Conservation (phyloP, 2,797 vertebrate species). For the Scarus forsteni region DNA sequence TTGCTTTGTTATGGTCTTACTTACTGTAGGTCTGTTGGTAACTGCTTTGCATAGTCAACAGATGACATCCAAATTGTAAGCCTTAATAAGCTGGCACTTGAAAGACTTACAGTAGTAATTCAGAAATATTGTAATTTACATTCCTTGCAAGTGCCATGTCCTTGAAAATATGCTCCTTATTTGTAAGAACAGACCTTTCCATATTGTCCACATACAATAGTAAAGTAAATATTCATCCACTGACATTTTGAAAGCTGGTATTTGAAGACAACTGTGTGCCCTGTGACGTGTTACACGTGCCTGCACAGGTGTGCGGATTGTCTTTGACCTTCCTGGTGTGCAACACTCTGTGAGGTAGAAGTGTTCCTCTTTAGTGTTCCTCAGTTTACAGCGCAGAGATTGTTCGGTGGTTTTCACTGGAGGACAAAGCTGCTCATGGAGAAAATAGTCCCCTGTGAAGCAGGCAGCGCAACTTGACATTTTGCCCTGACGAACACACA, state of each 20-base stretch:
- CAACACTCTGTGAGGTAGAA: slow-evolving; percentile 71
- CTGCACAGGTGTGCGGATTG: slow-evolving; percentile 35
- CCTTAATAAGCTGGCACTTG: slow-evolving; percentile 33
- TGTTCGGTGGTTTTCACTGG: slow-evolving; percentile 52
- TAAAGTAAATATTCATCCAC: slow-evolving; percentile 9
- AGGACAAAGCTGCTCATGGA: slow-evolving; percentile 74
- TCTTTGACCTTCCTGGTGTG: slow-evolving; percentile 67
- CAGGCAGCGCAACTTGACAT: slow-evolving; percentile 50
- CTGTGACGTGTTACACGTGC: slow-evolving; percentile 7
- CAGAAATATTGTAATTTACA: background rate
- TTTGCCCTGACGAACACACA: slow-evolving; percentile 31
- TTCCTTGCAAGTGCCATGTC: slow-evolving; percentile 5
- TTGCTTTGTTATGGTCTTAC: slow-evolving; percentile 8
- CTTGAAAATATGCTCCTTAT: slow-evolving; percentile 7
- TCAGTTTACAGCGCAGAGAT: slow-evolving; percentile 65
- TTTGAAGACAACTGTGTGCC: slow-evolving; percentile 14
- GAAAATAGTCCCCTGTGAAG: slow-evolving; percentile 75
- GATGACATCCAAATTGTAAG: slow-evolving; percentile 24
- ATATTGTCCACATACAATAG: slow-evolving; percentile 2
- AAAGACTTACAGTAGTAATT: slow-evolving; percentile 3
- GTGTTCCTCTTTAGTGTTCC: slow-evolving; percentile 67
- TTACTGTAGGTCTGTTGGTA: slow-evolving; percentile 16
- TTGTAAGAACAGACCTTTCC: background rate
- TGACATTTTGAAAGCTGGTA: slow-evolving; percentile 22
- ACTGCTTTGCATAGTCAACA: slow-evolving; percentile 26